phyloP scores from a whole-genome alignment of 2,113 vertebrate species.

The Oreochromis tanganicae region DNA sequence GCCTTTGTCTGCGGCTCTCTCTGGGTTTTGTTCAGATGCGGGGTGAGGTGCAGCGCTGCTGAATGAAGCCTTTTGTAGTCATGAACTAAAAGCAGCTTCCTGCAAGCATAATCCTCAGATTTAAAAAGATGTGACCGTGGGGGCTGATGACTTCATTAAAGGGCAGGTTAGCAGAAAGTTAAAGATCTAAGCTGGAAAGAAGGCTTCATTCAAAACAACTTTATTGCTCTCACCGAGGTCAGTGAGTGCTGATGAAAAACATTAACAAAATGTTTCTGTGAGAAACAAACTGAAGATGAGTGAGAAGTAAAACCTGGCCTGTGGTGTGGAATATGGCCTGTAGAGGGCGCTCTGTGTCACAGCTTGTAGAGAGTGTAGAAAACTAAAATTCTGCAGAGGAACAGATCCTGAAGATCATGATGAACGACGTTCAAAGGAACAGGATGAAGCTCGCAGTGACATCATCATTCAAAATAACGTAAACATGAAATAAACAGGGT shows the following conservation, averaged over 20 bases:
- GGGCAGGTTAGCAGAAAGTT: not conserved
- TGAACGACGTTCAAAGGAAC: not conserved
- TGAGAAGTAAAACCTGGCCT: not conserved
- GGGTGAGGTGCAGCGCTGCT: not conserved
- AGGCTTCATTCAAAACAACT: not conserved
- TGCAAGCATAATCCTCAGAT: not conserved
- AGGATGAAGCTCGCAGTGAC: not conserved
- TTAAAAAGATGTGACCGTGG: not conserved
- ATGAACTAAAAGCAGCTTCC: not conserved
- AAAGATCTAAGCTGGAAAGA: not conserved
- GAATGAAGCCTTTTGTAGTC: not conserved
- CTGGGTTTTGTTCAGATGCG: rapidly evolving
- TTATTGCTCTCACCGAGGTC: no score
- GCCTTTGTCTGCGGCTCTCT: not conserved
- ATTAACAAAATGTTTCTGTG: not conserved
- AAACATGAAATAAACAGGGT: not conserved
- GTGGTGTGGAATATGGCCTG: not conserved
- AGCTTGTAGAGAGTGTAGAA: not conserved
- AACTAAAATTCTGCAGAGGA: not conserved
- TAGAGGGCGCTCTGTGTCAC: not conserved
- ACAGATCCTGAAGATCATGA: not conserved
- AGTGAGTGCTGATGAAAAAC: rapidly evolving
- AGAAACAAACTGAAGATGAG: not conserved
- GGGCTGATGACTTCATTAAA: not conserved
- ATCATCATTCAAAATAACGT: rapidly evolving